Evolutionary conservation across 2,888 invertebrate species (phyloP).

Genomic region (Philaethria dido): DNA sequence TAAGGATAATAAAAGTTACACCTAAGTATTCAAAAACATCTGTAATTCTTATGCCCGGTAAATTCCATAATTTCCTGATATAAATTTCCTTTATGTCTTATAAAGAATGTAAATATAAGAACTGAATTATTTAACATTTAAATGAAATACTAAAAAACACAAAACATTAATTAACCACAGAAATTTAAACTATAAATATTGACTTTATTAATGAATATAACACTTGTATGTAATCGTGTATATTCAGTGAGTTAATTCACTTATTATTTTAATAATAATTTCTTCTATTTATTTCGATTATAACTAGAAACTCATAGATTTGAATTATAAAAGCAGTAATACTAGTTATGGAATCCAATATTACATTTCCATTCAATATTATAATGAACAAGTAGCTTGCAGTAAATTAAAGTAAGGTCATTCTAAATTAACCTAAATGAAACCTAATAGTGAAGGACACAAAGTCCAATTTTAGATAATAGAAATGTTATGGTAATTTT

Average conservation of each 20-base stretch:
- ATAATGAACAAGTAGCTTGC: constrained; percentile 9
- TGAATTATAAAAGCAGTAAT: not conserved
- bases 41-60: not conserved
- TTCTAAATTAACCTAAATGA: constrained; percentile 24
- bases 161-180: not conserved
- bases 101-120: not conserved
- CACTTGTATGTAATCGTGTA: too few species aligned
- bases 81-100: not conserved
- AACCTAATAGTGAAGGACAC: constrained; percentile 1
- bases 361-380: constrained; percentile 15
- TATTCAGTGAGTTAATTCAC: too few species aligned
- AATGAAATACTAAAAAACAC: too few species aligned
- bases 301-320: too few species aligned
- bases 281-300: not conserved
- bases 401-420: constrained; percentile 27
- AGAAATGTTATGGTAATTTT: not conserved
- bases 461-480: constrained; percentile 12
- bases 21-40: not conserved
- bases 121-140: too few species aligned
- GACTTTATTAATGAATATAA: not conserved
- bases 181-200: not conserved
- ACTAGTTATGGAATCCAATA: not conserved
- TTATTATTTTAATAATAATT: not conserved
- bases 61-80: not conserved
- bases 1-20: not conserved